A percentile compares a stretch with the other conserved stretches of the same genome.
Conservation (phyloP, 2,797 vertebrate genomes). For the Molothrus ater region DNA sequence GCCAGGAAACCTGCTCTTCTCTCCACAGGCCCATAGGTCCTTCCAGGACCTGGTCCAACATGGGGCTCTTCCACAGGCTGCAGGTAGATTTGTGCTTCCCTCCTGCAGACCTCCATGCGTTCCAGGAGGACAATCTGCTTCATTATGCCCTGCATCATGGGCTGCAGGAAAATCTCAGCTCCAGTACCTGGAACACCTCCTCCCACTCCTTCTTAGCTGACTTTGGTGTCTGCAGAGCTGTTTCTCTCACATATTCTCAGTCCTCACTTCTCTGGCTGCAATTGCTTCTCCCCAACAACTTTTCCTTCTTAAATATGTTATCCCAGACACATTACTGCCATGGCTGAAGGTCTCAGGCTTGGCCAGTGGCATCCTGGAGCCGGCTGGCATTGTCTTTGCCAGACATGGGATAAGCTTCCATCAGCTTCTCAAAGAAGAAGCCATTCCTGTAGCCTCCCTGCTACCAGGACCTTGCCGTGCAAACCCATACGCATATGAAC, state of each 20-base stretch:
- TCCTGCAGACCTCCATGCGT: rapidly evolving
- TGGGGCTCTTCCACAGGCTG: background rate
- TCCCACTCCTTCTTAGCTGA: background rate
- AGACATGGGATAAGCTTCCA: background rate
- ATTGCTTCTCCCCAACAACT: background rate
- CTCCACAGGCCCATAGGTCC: background rate
- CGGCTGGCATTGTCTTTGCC: background rate
- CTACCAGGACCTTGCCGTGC: background rate
- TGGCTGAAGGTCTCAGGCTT: background rate
- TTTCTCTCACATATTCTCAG: background rate
- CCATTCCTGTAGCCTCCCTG: background rate
- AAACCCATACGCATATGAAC: background rate
- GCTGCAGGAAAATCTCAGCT: background rate
- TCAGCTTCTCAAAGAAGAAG: background rate
- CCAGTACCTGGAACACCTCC: background rate
- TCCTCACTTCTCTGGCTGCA: background rate
- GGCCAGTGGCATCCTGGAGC: background rate
- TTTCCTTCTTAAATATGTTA: background rate
- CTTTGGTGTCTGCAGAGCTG: background rate
- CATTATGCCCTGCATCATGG: background rate
- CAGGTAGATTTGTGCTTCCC: background rate
- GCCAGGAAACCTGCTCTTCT: background rate
- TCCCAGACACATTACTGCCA: background rate
- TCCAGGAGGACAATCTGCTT: background rate
- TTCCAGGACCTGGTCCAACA: background rate